Base-by-base conservation (phyloP, 2,888 invertebrate species). In the Sepiola atlantica region DNA sequence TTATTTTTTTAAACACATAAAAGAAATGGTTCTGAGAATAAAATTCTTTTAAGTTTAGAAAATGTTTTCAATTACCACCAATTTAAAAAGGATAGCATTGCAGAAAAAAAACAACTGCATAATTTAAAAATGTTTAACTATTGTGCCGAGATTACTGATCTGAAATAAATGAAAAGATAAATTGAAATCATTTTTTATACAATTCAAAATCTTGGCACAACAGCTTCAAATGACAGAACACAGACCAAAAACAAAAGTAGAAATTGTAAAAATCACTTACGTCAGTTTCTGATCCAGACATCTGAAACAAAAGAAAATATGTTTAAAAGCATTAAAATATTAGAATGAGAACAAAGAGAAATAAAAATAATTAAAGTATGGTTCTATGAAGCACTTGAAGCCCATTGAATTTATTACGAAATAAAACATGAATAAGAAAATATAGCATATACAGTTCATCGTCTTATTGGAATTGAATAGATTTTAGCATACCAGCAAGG, bases 211-310 rank as follows among this genome's bases (percentile, higher is more conserved):
- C 3, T 14, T n/a, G 77, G n/a, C 77, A 77, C 77, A 77, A 77
- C 77, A 77, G 77, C n/a, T n/a, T 77, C 77, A 77, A 77, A 77
- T n/a, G 77, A n/a, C n/a, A 77, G 16, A 77, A 77, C 0, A 77
- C 32, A n/a, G 21, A 57, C 6, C n/a, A 77, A 77, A 77, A 77
- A n/a, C n/a, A n/a, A n/a, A n/a, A n/a, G n/a, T n/a, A n/a, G 18
- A 18, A 32, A 77, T 61, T 77, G 0, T 77, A 16, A 77, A 77
- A 77, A 77, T 77, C 77, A 77, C 77, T 77, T n/a, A 77, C 77
- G 77, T 77, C 77, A 77, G 77, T 77, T 77, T 77, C 77, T 77
- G 77, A 77, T 77, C 77, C 77, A 77, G 77, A 77, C 77, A 77
- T 77, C 77, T 77, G 77, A 77, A 77, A 77, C n/a, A 77, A n/a